These are phyloP conservation scores for Bothrops jararaca DNA, from an alignment of 2,113 vertebrate genomes.

Conservation along the genomic window DNA sequence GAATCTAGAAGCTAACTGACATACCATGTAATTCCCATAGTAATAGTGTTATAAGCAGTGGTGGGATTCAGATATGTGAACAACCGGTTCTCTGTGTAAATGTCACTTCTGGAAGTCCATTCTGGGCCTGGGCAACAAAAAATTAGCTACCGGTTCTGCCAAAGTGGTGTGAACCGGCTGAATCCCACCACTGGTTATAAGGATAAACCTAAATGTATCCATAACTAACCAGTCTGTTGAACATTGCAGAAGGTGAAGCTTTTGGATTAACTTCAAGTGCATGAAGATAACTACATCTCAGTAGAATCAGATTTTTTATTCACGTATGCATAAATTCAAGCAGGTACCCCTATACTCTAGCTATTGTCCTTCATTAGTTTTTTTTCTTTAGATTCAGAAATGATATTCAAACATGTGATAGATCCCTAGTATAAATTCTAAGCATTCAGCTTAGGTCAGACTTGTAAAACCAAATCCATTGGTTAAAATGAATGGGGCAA, in stretches of 20 bases:
- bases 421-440: not conserved
- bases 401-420: not conserved
- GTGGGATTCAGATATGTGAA: too few relatives aligned
- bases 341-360: not conserved
- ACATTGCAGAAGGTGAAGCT: not conserved
- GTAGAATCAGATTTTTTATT: not conserved
- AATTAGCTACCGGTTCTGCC: too few relatives aligned
- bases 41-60: not conserved
- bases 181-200: too few relatives aligned
- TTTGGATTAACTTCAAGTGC: not conserved
- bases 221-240: not conserved
- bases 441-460: not conserved
- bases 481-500: not conserved
- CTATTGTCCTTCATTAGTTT: not conserved
- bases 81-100: too few relatives aligned
- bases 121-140: too few relatives aligned
- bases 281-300: not conserved
- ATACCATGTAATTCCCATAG: not conserved
- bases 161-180: too few relatives aligned
- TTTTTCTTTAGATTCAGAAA: not conserved
- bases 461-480: not conserved
- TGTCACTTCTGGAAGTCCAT: too few relatives aligned
- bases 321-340: not conserved
- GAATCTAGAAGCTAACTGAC: not conserved
- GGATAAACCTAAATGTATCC: not conserved